Conservation (phyloP, 2,113 vertebrate genomes). For the Grammomys dolichurus region DNA sequence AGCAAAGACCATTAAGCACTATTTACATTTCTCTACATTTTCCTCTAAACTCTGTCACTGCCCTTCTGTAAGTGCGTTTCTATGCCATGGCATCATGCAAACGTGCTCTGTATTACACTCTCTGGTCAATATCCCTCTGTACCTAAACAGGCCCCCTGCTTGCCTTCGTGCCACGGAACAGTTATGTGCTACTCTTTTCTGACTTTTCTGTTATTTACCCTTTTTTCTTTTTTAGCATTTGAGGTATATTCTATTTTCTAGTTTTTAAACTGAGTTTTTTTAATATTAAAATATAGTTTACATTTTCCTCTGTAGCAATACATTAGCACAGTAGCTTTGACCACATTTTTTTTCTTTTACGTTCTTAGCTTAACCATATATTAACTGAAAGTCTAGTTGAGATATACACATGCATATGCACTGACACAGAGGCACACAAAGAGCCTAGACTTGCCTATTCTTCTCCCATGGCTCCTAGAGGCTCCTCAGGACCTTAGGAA, state of each 20-base stretch:
- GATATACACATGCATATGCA: neutral
- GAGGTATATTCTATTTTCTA: neutral
- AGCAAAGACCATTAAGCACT: neutral
- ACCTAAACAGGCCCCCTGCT: neutral
- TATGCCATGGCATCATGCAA: neutral
- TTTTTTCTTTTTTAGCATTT: neutral
- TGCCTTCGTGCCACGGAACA: neutral
- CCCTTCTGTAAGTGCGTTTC: neutral
- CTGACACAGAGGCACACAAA: neutral
- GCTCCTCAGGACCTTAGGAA: neutral
- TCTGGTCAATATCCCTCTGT: conserved; percentile 17
- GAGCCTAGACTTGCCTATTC: neutral
- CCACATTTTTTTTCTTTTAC: neutral
- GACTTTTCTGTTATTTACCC: neutral
- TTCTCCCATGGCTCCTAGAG: neutral
- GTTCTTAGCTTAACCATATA: neutral
- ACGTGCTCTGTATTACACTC: neutral
- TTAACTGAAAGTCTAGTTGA: conserved; percentile 33
- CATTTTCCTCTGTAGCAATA: neutral
- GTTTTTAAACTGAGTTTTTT: conserved; percentile 59
- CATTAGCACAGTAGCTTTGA: neutral
- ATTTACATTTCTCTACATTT: conserved; percentile 42
- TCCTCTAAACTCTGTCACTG: conserved; percentile 27
- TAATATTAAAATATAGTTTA: neutral
- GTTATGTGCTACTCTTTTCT: neutral